phyloP scores from a whole-genome alignment of 1,140 invertebrate genomes.

The Drosophila murphyi region DNA sequence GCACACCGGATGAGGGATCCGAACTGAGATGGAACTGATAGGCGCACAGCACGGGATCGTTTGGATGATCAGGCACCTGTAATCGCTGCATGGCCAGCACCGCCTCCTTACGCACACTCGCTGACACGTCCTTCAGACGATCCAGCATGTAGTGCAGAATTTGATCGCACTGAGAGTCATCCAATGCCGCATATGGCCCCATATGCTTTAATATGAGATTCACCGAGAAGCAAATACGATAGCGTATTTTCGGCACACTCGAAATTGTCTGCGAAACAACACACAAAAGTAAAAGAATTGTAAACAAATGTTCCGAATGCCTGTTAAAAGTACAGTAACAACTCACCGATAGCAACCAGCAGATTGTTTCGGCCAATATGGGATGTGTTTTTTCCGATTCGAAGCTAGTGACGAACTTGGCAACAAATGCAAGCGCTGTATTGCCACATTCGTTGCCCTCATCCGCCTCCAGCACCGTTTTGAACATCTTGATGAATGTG shows the following conservation, averaged over 20 bases:
- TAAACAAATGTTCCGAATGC: background rate
- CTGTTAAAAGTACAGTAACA: constrained; percentile 50
- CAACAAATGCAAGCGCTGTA: constrained; percentile 88
- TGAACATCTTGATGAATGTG: constrained; percentile 86
- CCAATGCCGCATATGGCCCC: constrained; percentile 90
- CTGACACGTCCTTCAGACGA: constrained; percentile 85
- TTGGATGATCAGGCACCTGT: constrained; percentile 90
- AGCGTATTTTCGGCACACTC: constrained; percentile 86
- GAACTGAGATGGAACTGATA: constrained; percentile 91
- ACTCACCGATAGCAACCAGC: constrained; percentile 85
- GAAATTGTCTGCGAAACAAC: constrained; percentile 62
- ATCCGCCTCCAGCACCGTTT: constrained; percentile 86
- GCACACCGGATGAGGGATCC: constrained; percentile 91
- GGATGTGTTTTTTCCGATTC: constrained; percentile 86
- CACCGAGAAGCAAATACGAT: constrained; percentile 90
- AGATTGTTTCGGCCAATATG: constrained; percentile 86
- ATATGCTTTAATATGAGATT: constrained; percentile 90
- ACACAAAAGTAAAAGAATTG: background rate
- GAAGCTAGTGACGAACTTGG: constrained; percentile 87
- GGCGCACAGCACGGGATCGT: constrained; percentile 91
- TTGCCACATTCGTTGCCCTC: constrained; percentile 88
- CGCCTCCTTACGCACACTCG: constrained; percentile 91
- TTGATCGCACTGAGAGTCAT: constrained; percentile 90
- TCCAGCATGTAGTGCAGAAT: constrained; percentile 90
- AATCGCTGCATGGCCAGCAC: constrained; percentile 91